Percentiles rank a stretch among this genome's conserved stretches.
Conservation (phyloP, 2,797 vertebrate species). For the Sebastiscus tertius region DNA sequence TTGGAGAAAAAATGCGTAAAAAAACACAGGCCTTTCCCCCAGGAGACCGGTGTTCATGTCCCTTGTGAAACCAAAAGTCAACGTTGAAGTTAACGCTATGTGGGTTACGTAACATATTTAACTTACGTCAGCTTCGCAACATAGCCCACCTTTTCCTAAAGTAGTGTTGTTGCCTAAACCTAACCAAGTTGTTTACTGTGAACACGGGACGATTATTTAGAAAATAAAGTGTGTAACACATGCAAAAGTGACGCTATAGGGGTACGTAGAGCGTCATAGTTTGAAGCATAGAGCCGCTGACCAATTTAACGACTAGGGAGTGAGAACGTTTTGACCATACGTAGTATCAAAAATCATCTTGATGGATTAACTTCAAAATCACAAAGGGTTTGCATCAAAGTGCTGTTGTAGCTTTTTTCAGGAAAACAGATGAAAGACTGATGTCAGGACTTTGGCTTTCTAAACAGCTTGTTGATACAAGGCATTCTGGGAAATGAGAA, state of each 20-base stretch:
- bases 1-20: no score
- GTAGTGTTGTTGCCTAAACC: no score
- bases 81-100: no score
- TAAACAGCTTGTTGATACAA: neutral
- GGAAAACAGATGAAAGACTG: neutral
- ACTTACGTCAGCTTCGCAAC: no score
- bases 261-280: no score
- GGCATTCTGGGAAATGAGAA: neutral
- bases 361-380: neutral
- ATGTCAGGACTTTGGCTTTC: neutral
- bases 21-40: no score
- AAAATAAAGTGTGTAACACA: neutral
- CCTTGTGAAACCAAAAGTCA: no score
- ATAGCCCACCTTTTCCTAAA: no score
- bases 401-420: neutral
- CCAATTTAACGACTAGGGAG: neutral
- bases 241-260: neutral
- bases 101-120: no score
- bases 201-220: neutral
- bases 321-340: neutral
- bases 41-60: no score
- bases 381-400: neutral
- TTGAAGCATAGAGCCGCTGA: no score
- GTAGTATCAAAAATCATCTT: neutral
- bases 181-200: neutral